Percentiles rank a stretch among this genome's conserved stretches.
Evolutionary conservation across 2,888 invertebrate species (phyloP).

Genomic region (Macropis europaea): DNA sequence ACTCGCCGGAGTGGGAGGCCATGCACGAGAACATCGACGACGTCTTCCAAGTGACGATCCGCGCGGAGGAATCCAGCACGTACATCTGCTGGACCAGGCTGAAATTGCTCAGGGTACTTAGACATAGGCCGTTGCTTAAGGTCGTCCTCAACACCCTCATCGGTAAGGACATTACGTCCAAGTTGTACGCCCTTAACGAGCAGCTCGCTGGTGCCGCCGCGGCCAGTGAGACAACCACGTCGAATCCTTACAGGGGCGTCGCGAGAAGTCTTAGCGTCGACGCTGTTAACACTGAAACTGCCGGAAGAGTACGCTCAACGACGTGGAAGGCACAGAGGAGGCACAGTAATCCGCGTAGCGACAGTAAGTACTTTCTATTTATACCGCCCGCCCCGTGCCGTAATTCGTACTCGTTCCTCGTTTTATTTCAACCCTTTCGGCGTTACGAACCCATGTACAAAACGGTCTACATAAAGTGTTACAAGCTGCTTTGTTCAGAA

Average conservation of each 20-base stretch:
- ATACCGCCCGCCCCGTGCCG: too few species aligned
- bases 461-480: too few species aligned
- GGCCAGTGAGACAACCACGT: constrained; percentile 73
- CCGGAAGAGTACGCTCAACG: constrained; percentile 86
- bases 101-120: constrained; percentile 87
- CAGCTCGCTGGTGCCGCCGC: constrained; percentile 83
- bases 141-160: constrained; percentile 89
- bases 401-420: too few species aligned
- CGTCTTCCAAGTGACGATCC: constrained; percentile 86
- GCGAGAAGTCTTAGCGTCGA: constrained; percentile 88
- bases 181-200: constrained; percentile 90
- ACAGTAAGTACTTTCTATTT: constrained; percentile 77
- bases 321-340: constrained; percentile 82
- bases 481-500: too few species aligned
- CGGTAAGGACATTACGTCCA: constrained; percentile 93
- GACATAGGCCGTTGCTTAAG: constrained; percentile 87
- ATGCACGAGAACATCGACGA: constrained; percentile 89
- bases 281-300: constrained; percentile 89
- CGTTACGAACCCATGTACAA: too few species aligned
- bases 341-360: constrained; percentile 78
- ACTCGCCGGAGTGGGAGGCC: constrained; percentile 95
- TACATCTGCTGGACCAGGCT: constrained; percentile 91
- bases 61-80: constrained; percentile 89
- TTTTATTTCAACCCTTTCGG: too few species aligned
- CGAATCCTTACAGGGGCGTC: constrained; percentile 81